Percentiles rank a stretch among this genome's conserved stretches.
These are phyloP conservation scores for Bubo blakistoni DNA, from an alignment of 2,113 vertebrate species.

Conservation along the genomic window DNA sequence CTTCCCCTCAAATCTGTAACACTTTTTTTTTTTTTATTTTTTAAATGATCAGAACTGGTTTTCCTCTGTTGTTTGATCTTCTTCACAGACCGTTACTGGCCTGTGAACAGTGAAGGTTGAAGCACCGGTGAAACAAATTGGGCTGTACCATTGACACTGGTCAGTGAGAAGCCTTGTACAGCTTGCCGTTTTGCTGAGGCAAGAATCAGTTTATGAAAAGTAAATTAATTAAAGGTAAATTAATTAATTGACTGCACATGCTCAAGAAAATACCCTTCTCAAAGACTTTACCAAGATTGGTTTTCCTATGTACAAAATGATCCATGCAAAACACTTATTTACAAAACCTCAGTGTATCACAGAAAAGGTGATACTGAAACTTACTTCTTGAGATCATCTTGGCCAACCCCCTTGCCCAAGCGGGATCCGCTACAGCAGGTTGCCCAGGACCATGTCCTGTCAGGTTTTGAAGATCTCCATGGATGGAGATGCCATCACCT, in stretches of 20 bases:
- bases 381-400: background rate
- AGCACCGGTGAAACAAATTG: background rate
- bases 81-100: background rate
- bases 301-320: background rate
- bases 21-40: background rate
- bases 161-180: background rate
- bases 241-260: background rate
- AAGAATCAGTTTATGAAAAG: background rate
- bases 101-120: background rate
- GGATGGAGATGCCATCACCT: background rate
- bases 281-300: background rate
- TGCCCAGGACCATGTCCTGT: rapidly evolving
- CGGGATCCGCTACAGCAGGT: background rate
- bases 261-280: background rate
- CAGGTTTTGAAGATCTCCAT: background rate
- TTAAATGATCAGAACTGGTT: background rate
- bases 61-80: background rate
- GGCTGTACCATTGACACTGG: background rate
- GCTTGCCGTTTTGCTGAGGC: background rate
- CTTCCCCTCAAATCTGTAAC: background rate
- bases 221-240: background rate
- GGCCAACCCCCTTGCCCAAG: background rate
- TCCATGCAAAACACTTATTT: background rate
- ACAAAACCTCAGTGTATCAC: background rate
- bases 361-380: background rate